These are phyloP conservation scores for Chromobotia macracanthus DNA, from an alignment of 2,797 vertebrate species.

Conservation along the genomic window DNA sequence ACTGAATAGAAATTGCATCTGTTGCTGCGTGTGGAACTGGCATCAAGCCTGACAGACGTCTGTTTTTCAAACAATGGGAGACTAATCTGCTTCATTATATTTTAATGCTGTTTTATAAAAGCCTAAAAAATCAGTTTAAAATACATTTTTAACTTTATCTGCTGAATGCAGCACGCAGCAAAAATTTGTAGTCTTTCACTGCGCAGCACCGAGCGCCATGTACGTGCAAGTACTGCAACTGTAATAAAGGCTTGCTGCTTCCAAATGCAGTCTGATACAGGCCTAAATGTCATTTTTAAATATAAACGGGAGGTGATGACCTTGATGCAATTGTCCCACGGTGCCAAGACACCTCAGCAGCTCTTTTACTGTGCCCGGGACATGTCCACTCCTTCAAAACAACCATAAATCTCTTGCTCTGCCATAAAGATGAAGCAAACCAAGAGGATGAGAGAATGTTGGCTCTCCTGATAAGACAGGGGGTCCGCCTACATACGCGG, in stretches of 20 bases:
- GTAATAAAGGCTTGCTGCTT: too few relatives aligned
- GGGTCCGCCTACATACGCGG: slow-evolving; percentile 57
- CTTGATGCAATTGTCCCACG: slow-evolving; percentile 16
- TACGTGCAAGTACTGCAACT: too few relatives aligned
- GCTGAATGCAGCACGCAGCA: background rate
- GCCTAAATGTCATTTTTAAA: slow-evolving; percentile 1
- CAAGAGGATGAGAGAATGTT: slow-evolving; percentile 58
- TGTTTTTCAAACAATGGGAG: background rate
- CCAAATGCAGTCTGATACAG: background rate
- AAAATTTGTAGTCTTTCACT: too few relatives aligned
- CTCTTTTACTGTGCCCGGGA: slow-evolving; percentile 43
- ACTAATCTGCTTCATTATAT: background rate
- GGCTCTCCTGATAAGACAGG: slow-evolving; percentile 71
- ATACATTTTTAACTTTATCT: background rate
- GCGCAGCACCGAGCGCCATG: too few relatives aligned
- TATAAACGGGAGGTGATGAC: slow-evolving; percentile 12
- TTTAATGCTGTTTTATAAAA: background rate
- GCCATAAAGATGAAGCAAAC: slow-evolving; percentile 70
- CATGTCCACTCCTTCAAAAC: slow-evolving; percentile 50
- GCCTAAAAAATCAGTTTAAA: background rate
- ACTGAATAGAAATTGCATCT: background rate
- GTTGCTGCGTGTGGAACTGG: background rate
- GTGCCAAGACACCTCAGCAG: slow-evolving; percentile 66
- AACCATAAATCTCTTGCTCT: slow-evolving; percentile 68
- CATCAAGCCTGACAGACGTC: background rate